Base-by-base conservation (phyloP, 2,888 invertebrate genomes). In the Lasioglossum leucozonium region DNA sequence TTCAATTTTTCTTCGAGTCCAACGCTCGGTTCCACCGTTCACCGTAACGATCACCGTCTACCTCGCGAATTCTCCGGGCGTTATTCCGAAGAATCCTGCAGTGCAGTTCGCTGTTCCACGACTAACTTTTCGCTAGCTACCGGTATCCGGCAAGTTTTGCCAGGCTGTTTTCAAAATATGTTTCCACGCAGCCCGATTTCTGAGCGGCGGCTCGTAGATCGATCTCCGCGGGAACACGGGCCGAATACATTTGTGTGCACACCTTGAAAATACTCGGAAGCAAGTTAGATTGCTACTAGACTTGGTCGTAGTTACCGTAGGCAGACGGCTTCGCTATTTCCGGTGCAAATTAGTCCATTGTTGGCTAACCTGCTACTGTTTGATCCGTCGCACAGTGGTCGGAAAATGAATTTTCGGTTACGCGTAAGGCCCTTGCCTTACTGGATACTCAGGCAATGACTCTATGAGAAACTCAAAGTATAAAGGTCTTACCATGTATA, bases 271-370 rank as follows among this genome's bases (percentile, higher is more conserved):
- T 37, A 22, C 67, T 37, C 37, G 67, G 22, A 10, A 22, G 67
- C 67, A 67, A 67, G 67, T 67, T 67, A 67, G 67, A 72, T 72
- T 72, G 40, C 22, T 22, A 26, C 22, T 42, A 47, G 18, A 72
- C 26, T 72, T 42, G 22, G 30, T 18, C 72, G 40, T 47, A 67
- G 67, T 67, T 67, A 34, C 37, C 22, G 67, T 67, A 37, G 37
- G 67, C 37, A 37, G 37, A 16, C 37, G 67, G 67, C 0, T 37
- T 67, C 37, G 37, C 67, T 37, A 67, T 67, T 67, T 67, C 67
- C 37, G 34, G 34, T 18, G 67, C 67, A 67, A 67, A 67, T 67
- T 67, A 67, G 37, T 37, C 37, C 22, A 22, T 67, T 67, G 67
- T 67, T 67, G 37, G 62, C 62, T 34, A 62, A 62, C 18, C 62